Conservation (phyloP, 2,888 invertebrate genomes). For the Dorcus parallelipipedus region DNA sequence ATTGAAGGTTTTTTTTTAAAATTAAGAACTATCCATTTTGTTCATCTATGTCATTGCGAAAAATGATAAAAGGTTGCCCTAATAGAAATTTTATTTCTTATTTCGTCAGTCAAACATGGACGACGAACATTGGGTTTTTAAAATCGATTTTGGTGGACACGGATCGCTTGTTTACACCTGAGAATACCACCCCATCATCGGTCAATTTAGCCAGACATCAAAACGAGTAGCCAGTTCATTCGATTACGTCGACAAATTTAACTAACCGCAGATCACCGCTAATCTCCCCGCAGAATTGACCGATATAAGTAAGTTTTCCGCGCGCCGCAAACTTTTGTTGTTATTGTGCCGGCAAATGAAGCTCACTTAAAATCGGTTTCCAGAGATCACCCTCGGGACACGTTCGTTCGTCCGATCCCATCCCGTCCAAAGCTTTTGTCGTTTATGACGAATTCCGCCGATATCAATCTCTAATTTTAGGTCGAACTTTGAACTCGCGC, state of each 20-base stretch:
- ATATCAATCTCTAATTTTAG: too few relatives aligned
- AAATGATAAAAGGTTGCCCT: too few relatives aligned
- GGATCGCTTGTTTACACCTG: too few relatives aligned
- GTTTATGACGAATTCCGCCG: neutral
- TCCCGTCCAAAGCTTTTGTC: neutral
- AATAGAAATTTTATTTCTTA: too few relatives aligned
- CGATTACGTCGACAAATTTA: neutral
- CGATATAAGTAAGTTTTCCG: neutral
- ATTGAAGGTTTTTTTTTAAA: too few relatives aligned
- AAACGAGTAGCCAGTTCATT: neutral
- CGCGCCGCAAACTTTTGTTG: slow-evolving; percentile 1
- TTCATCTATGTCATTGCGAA: too few relatives aligned
- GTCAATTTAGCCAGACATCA: neutral
- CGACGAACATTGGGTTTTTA: too few relatives aligned
- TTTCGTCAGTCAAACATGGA: too few relatives aligned
- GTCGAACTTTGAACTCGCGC: too few relatives aligned
- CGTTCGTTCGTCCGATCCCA: neutral
- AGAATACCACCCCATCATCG: neutral
- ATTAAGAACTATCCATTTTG: too few relatives aligned
- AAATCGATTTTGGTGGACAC: too few relatives aligned
- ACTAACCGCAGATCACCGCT: slow-evolving; percentile 1
- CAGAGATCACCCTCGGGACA: neutral
- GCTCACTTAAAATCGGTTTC: neutral
- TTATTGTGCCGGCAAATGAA: neutral
- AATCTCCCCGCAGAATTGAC: neutral